phyloP scores from a whole-genome alignment of 2,797 vertebrate genomes.

The Chelonia mydas region DNA sequence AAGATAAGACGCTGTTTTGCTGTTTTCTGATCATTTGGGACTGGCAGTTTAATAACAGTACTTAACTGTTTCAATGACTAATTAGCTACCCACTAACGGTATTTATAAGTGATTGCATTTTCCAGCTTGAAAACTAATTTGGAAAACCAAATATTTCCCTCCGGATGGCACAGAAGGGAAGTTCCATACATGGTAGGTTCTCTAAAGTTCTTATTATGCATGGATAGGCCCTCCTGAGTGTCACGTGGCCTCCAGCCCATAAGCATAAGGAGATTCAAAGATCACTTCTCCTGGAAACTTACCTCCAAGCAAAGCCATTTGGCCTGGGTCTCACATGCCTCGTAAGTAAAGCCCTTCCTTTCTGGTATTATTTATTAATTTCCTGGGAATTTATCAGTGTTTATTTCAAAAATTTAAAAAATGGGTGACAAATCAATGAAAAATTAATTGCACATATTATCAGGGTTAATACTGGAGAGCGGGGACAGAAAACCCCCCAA shows the following conservation, averaged over 20 bases:
- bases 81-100: neutral
- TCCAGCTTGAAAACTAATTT: neutral
- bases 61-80: neutral
- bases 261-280: neutral
- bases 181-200: rapidly evolving
- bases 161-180: neutral
- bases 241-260: neutral
- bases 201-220: neutral
- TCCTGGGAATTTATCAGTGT: neutral
- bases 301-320: neutral
- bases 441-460: neutral
- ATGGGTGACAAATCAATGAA: neutral
- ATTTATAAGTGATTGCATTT: neutral
- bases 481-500: no score
- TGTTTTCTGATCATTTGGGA: conserved; percentile 19
- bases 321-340: neutral
- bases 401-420: neutral
- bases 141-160: neutral
- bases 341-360: neutral
- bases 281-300: neutral
- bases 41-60: neutral
- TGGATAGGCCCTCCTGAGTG: neutral
- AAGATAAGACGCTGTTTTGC: conserved; percentile 10
- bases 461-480: neutral
- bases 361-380: neutral